A percentile compares a stretch with the other conserved stretches of the same genome.
Evolutionary conservation across 2,888 invertebrate genomes (phyloP).

Genomic region (Sphinx pinastri): DNA sequence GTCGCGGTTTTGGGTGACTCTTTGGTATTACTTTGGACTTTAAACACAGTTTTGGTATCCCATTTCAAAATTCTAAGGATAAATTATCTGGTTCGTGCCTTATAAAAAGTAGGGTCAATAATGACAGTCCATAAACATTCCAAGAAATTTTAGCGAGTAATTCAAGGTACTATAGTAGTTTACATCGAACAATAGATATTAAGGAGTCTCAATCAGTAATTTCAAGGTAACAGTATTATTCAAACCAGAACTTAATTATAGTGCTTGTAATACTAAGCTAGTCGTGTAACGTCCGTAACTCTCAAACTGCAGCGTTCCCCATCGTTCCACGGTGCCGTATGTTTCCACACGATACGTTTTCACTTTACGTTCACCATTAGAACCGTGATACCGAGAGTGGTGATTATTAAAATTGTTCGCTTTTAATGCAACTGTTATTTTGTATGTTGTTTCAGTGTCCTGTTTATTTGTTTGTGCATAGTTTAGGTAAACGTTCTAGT

Average conservation of each 20-base stretch:
- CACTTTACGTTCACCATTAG: slow-evolving; percentile 33
- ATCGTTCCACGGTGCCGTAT: slow-evolving; percentile 27
- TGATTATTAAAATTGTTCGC: slow-evolving; percentile 33
- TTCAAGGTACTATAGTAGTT: no score
- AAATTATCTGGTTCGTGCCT: no score
- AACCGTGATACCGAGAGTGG: slow-evolving; percentile 31
- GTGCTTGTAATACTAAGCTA: no score
- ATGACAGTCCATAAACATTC: no score
- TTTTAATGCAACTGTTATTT: slow-evolving; percentile 29
- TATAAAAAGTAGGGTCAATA: no score
- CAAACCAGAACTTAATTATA: no score
- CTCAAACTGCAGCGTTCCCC: background rate
- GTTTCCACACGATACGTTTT: slow-evolving; percentile 31
- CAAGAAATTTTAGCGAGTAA: no score
- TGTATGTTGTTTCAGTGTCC: slow-evolving; percentile 12
- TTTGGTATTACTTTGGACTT: background rate
- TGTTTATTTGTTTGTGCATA: slow-evolving; percentile 13
- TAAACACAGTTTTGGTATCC: background rate
- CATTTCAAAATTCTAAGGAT: no score
- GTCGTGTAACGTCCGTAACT: no score
- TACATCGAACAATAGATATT: no score
- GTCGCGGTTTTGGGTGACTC: background rate
- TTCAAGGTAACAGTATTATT: no score
- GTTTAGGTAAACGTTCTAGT: background rate
- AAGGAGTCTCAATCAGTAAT: no score